Base-by-base conservation (phyloP, 2,113 vertebrate species). In the Alethe diademata region DNA sequence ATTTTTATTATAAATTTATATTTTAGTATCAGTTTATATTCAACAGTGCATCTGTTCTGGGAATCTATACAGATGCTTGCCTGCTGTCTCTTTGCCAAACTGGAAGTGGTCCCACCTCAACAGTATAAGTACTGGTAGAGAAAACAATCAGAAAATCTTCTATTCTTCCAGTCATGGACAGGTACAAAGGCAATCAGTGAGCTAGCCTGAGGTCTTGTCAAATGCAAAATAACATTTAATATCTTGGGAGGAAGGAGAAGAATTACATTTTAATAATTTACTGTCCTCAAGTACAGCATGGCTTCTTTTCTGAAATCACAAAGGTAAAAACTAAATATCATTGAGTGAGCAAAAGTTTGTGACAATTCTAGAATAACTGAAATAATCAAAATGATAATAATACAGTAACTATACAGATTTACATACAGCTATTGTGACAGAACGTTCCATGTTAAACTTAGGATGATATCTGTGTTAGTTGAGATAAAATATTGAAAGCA, bases 1-100 rank as follows among this genome's bases (percentile, higher is more conserved):
- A 73, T 79, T 69, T 93, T 70, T 69, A 23, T 76, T 81, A 67
- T 72, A 70, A 61, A 48, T 81, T 91, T 90, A 62, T 79, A 43
- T 85, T 42, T 79, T 72, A 24, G 14, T 62, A 86, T 95, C 72
- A 40, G 11, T 92, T 95, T 93, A 50, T 66, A 73, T 51, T 95
- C 60, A 92, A 23, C 56, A 51, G 35, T 60, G 57, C 58, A 76
- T 79, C 86, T 92, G 92, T 54, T 95, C 65, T 92, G 69, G 11
- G 58, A 66, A 54, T 88, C 82, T 88, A 22, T 92, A 47, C 90
- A 94, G 93, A 78, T 93, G 73, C 69, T 92, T 94, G 36, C 58
- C 31, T 87, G 15, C 53, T 93, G 84, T 80, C 72, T 64, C 43
- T 42, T 38, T 92, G 70, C 57, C 95, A 97, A 73, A 29, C 40